Base-by-base conservation (phyloP, 2,888 invertebrate species). In the Ormyrus nitidulus region DNA sequence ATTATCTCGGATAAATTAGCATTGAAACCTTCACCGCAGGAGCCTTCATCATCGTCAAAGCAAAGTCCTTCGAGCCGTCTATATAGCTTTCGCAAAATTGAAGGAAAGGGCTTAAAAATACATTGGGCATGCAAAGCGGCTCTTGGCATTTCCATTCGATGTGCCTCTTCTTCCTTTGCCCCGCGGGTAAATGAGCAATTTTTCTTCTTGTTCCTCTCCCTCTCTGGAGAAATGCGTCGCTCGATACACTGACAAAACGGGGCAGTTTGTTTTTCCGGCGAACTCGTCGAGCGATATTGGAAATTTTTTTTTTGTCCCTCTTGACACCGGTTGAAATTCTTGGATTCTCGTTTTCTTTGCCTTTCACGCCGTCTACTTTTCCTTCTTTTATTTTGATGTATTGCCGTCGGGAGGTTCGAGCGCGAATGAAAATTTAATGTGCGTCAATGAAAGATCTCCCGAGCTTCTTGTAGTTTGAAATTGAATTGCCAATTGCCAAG, bases 211-310 rank as follows among this genome's bases (percentile, higher is more conserved):
- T 34, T n/a, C n/a, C 8, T 69, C 56, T 62, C 46, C 10, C 46
- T 44, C 62, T 62, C 62, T 62, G 34, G 34, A 34, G 34, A 34
- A 34, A 34, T 34, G 8, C n/a, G 51, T 65, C 6, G 53, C 11
- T 19, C 66, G 54, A 68, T 51, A 19, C 34, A 56, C n/a, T 56
- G 56, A 56, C 10, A 56, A 56, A 56, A n/a, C n/a, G 11, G 56
- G 56, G 4, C 13, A 5, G 53, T 11, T 11, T 56, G 56, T 56
- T 56, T 8, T 53, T 53, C 8, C 53, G 11, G 8, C 11, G 53
- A 53, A 11, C 34, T 34, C 53, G 53, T 13, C 3, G 58, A 58
- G 58, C n/a, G 13, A 58, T 10, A 61, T 61, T 61, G 34, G 8
- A 61, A 11, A 19, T 34, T 34, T 34, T 34, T 19, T 19, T 34